Evolutionary conservation across 2,888 invertebrate genomes (phyloP), one percentile per base, ranked within the genome.

Genomic region (Leptinotarsa rubiginosa): DNA sequence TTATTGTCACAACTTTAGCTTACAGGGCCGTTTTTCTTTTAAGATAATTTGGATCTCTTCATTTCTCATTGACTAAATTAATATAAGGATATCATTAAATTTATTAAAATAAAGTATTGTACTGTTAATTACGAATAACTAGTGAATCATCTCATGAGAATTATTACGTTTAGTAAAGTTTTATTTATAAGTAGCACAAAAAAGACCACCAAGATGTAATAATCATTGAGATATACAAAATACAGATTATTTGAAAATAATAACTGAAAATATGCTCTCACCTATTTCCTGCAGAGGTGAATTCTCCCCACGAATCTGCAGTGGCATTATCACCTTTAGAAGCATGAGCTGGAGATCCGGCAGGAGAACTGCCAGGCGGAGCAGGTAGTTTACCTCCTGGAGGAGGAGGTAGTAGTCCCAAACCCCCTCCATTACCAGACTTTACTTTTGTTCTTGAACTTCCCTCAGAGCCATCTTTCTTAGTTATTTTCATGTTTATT

Each of bases 401-500:
- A 0, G 97, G 97, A 7, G 97, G 97, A 52, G 97, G 97, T 74
- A 95, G 89, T 2, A 92, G 89, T 3, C 88, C 88, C 4, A 90
- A 89, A 41, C 91, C 90, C 5, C 80, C 81, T 41, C 80, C 83
- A 52, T 81, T 79, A 10, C 80, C 82, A 5, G 91, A 87, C 81
- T 92, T 91, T 75, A 90, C 85, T 85, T 93, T 94, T 3, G 93
- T 89, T 83, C 93, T 93, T 75, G 92, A 91, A 16, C 87, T 84
- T 54, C 90, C 91, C 85, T 96, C 96, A 69, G 92, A 92, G 25
- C 96, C 96, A 88, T 96, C 96, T 87, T 96, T 96, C 90, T 96
- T 96, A 79, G 96, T 96, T 80, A 97, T 97, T 89, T 97, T 96
- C 95, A 99, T 97, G 86, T 98, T 99, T 76, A 99, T 98, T 90